Percentiles rank a stretch among this genome's conserved stretches.
Conservation (phyloP, 2,888 invertebrate genomes). For the Apoda limacodes region DNA sequence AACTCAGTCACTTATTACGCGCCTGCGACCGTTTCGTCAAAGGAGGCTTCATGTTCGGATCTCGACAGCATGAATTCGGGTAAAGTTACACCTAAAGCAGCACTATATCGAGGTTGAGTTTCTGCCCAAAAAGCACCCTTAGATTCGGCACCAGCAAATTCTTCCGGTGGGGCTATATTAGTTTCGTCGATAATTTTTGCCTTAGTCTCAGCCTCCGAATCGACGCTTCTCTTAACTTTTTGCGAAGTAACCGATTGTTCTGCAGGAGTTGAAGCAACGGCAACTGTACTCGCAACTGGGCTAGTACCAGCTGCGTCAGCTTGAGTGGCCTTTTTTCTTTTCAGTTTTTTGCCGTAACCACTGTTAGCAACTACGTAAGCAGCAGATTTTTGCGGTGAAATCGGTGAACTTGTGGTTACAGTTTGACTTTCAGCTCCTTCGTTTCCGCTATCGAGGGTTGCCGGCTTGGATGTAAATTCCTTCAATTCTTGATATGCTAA, state of each 20-base stretch:
- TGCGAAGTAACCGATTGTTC: conserved; percentile 14
- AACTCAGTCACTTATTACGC: conserved; percentile 42
- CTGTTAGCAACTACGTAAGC: conserved; percentile 47
- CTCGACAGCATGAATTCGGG: conserved; percentile 77
- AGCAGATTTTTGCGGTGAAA: conserved; percentile 39
- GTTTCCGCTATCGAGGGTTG: conserved; percentile 38
- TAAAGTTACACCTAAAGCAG: conserved; percentile 71
- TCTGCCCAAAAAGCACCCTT: conserved; percentile 76
- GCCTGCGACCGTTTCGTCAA: conserved; percentile 68
- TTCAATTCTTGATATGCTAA: conserved; percentile 76
- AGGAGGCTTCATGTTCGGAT: conserved; percentile 76
- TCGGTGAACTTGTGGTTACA: conserved; percentile 44
- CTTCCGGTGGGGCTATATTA: conserved; percentile 56
- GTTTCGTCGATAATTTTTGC: conserved; percentile 43
- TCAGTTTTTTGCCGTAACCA: conserved; percentile 49
- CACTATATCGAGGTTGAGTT: conserved; percentile 74
- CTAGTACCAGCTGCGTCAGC: conserved; percentile 31
- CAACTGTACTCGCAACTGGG: conserved; percentile 28
- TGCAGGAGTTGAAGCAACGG: conserved; percentile 19
- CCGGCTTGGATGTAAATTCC: conserved; percentile 66
- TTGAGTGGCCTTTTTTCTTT: conserved; percentile 49
- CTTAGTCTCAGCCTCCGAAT: conserved; percentile 37
- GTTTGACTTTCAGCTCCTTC: conserved; percentile 52
- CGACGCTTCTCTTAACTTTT: conserved; percentile 43
- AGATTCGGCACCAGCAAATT: conserved; percentile 65